Percentiles rank a stretch among this genome's conserved stretches.
phyloP scores from a whole-genome alignment of 2,888 invertebrate species.

The Clunio marinus region DNA sequence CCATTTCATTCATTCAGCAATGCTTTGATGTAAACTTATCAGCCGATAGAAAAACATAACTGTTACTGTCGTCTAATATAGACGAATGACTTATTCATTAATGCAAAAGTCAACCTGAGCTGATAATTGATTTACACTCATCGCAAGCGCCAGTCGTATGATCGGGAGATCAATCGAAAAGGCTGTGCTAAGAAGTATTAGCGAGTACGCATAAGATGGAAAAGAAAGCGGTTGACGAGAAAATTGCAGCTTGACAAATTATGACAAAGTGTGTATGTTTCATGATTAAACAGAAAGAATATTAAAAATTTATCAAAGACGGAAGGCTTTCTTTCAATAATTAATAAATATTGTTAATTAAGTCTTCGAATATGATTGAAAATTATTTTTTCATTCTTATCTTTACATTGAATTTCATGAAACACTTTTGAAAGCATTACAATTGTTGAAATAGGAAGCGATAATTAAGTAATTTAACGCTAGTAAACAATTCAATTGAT shows the following conservation, averaged over 20 bases:
- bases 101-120: neutral
- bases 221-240: neutral
- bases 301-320: too few relatives aligned
- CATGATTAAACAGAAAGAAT: too few relatives aligned
- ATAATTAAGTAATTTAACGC: neutral
- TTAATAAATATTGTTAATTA: neutral
- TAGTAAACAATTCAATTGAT: neutral
- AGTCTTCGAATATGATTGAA: neutral
- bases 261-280: neutral
- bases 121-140: neutral
- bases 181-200: too few relatives aligned
- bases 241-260: neutral
- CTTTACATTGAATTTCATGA: neutral
- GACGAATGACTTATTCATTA: slow-evolving; percentile 3
- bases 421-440: neutral
- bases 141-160: neutral
- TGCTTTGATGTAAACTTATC: too few relatives aligned
- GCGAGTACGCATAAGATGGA: neutral
- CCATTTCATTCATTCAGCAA: neutral
- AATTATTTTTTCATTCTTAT: too few relatives aligned
- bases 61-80: neutral
- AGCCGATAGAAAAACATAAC: too few relatives aligned
- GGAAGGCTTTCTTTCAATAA: neutral
- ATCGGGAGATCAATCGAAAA: neutral
- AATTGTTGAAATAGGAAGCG: too few relatives aligned